Base-by-base conservation (phyloP, 2,797 vertebrate species). In the Yasuhikotakia modesta region DNA sequence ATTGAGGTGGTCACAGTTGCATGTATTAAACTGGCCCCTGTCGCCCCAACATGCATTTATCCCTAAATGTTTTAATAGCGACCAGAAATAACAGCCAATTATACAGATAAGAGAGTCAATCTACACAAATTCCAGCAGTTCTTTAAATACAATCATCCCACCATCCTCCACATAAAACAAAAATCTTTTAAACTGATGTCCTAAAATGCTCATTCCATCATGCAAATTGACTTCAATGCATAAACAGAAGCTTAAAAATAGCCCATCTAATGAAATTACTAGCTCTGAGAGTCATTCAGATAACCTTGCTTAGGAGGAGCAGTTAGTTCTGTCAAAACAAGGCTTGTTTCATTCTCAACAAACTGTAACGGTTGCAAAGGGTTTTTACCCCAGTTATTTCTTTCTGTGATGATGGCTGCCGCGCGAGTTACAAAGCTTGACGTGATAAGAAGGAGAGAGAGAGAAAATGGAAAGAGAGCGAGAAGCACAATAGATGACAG, bases 181-280 rank as follows among this genome's bases (percentile, higher is more conserved):
- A 88, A 57, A 83, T 87, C 85, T 83, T 57, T 19, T 60, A 73
- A n/a, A n/a, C 55, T 81, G 53, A 84, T 85, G 81, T 86, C 67
- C 79, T 19, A 81, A 86, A 76, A 85, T 76, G 60, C 43, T 73
- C 21, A 63, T 65, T 78, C 64, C 61, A 86, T 64, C 45, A 53
- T 66, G 48, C 22, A 14, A 73, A 65, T 76, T 21, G 22, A 69
- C 21, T 14, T 85, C 61, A 78, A 68, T 83, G 22, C 71, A 70
- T 50, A 58, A 79, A 76, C 32, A 61, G 84, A 82, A 84, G 77
- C 83, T 79, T 84, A 85, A 53, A 63, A 70, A 81, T 52, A 69
- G 81, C 43, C 78, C 73, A 79, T 76, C 83, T 79, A 86, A 82
- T 77, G 39, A 86, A 85, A 88, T 86, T 65, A 77, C 63, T 82